Evolutionary conservation across 2,113 vertebrate species (phyloP).

Genomic region (Tenebrosternarchus preto): DNA sequence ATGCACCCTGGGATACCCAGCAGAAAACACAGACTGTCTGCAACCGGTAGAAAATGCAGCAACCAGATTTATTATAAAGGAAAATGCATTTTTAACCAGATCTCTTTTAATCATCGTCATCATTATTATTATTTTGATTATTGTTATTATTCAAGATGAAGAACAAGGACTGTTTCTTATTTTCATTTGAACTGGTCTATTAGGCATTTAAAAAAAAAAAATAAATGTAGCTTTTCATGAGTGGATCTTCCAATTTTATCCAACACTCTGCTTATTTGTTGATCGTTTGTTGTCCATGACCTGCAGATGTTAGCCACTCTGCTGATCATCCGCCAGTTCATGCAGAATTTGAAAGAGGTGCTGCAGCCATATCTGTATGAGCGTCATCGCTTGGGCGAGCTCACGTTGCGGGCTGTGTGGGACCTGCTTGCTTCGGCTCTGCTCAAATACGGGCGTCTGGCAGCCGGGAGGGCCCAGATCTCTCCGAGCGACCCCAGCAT

Average conservation of each 20-base stretch:
- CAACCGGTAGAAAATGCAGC: neutral
- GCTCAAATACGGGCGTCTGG: conserved; percentile 72
- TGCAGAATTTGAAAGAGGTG: conserved; percentile 93
- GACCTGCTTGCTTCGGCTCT: conserved; percentile 79
- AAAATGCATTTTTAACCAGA: too few species aligned
- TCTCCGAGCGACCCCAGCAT: conserved; percentile 63
- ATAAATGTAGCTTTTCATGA: too few species aligned
- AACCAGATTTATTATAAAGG: neutral
- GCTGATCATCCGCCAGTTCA: conserved; percentile 93
- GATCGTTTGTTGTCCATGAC: neutral
- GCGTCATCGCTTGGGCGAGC: conserved; percentile 84
- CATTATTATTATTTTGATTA: too few species aligned
- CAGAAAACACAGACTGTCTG: neutral
- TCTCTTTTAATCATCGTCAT: too few species aligned
- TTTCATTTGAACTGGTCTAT: too few species aligned
- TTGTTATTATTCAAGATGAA: too few species aligned
- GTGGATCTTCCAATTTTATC: neutral
- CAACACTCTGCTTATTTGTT: neutral
- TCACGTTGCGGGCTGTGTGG: conserved; percentile 75
- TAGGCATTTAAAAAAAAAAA: too few species aligned
- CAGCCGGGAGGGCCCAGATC: conserved; percentile 63
- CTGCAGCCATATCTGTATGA: conserved; percentile 92
- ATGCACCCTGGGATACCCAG: neutral
- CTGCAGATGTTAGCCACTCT: conserved; percentile 93
- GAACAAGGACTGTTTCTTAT: too few species aligned